These are phyloP conservation scores for Cylloceria caligata DNA, from an alignment of 2,888 invertebrate species.

Conservation along the genomic window DNA sequence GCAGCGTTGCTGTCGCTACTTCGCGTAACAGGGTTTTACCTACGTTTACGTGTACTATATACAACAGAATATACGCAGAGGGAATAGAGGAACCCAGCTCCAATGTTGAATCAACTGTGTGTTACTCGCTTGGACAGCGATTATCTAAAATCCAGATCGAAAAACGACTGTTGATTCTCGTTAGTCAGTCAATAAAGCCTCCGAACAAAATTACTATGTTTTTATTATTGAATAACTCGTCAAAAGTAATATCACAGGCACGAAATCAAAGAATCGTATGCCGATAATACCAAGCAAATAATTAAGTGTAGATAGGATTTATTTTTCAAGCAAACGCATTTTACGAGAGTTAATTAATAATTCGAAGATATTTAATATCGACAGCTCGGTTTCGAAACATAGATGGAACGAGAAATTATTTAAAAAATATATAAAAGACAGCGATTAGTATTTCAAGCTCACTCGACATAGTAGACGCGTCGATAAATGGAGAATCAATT, in stretches of 20 bases:
- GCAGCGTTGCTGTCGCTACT: constrained; percentile 48
- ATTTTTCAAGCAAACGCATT: neutral
- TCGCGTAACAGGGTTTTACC: constrained; percentile 58
- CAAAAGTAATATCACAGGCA: constrained; percentile 13
- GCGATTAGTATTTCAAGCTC: constrained; percentile 28
- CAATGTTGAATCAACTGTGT: constrained; percentile 48
- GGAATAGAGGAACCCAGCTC: constrained; percentile 37
- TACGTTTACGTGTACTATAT: constrained; percentile 17
- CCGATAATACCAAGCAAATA: constrained; percentile 42
- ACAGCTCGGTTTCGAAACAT: neutral
- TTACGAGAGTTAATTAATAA: constrained; percentile 50
- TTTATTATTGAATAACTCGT: constrained; percentile 46
- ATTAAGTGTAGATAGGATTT: constrained; percentile 33
- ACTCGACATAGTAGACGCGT: constrained; percentile 51
- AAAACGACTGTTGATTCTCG: constrained; percentile 61
- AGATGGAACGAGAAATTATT: constrained; percentile 32
- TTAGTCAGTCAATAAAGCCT: constrained; percentile 38
- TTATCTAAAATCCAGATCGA: constrained; percentile 63
- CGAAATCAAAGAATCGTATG: constrained; percentile 54
- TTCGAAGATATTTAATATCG: constrained; percentile 24
- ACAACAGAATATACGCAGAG: constrained; percentile 6
- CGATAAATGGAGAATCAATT: constrained; percentile 74
- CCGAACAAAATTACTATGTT: neutral
- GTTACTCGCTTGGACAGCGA: constrained; percentile 29
- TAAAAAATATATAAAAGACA: constrained; percentile 46